A percentile compares a stretch with the other conserved stretches of the same genome.
Evolutionary conservation across 2,888 invertebrate genomes (phyloP).

Genomic region (Apocheima hispidaria): DNA sequence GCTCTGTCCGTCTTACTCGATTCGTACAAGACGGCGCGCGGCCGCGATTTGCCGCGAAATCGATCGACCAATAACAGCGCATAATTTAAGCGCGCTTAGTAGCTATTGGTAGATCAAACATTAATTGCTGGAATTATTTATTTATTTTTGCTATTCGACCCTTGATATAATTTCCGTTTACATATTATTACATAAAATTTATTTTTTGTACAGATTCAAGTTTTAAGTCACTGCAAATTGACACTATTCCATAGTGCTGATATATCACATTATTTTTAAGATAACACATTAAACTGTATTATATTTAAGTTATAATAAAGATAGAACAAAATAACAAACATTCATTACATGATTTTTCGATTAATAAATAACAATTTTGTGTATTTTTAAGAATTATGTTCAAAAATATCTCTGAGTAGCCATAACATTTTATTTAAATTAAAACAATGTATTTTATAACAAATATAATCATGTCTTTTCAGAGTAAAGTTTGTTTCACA

Average conservation of each 20-base stretch:
- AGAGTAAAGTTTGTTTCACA: slow-evolving; percentile 10
- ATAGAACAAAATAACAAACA: slow-evolving; percentile 20
- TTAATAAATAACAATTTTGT: slow-evolving; percentile 25
- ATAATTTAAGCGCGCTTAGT: too few species aligned
- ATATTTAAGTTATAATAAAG: slow-evolving; percentile 7
- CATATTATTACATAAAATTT: neutral
- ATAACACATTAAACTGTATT: slow-evolving; percentile 37
- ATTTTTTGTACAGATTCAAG: slow-evolving; percentile 57
- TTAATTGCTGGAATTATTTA: too few species aligned
- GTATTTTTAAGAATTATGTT: slow-evolving; percentile 6
- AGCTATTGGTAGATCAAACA: too few species aligned
- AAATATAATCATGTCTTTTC: slow-evolving; percentile 17
- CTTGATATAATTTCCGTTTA: neutral
- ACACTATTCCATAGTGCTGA: slow-evolving; percentile 49
- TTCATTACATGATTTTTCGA: slow-evolving; percentile 9
- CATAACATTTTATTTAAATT: too few species aligned
- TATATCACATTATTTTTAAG: slow-evolving; percentile 44
- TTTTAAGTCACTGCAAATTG: slow-evolving; percentile 47
- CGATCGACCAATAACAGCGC: too few species aligned
- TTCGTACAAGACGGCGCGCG: too few species aligned
- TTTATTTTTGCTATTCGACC: too few species aligned
- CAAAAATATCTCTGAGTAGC: neutral
- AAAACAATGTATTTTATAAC: neutral
- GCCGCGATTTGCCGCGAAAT: too few species aligned
- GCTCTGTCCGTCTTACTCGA: too few species aligned